Percentiles rank a stretch among this genome's conserved stretches.
Evolutionary conservation across 2,888 invertebrate genomes (phyloP).

Genomic region (Eupithecia insigniata): DNA sequence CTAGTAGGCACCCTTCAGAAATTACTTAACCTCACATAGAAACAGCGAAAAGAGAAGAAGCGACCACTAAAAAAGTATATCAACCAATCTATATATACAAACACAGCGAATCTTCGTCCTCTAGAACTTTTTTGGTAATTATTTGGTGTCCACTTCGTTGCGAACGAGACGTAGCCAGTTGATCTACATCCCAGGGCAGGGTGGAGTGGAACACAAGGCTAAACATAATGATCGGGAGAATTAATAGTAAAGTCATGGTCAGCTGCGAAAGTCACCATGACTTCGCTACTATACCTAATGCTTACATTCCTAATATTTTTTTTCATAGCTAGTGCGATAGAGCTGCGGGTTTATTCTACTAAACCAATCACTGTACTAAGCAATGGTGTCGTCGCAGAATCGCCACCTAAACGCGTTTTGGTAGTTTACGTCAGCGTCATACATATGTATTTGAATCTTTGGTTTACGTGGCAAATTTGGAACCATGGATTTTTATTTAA

Average conservation of each 20-base stretch:
- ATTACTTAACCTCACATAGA: neutral
- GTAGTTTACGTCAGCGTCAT: no score
- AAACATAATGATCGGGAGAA: neutral
- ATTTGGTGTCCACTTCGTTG: neutral
- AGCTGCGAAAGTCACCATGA: neutral
- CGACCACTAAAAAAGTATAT: neutral
- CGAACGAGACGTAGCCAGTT: neutral
- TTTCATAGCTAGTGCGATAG: no score
- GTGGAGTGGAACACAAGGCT: neutral
- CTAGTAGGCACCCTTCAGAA: neutral
- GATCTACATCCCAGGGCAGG: neutral
- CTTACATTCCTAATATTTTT: neutral
- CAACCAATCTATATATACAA: neutral
- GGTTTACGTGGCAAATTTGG: no score
- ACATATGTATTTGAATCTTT: no score
- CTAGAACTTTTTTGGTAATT: neutral
- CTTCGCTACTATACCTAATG: neutral
- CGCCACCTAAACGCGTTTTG: neutral
- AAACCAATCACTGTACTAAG: no score
- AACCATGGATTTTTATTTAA: no score
- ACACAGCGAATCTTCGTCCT: neutral
- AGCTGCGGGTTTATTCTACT: no score
- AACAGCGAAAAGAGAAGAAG: neutral
- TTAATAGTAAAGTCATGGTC: neutral
- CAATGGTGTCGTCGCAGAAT: neutral